Evolutionary conservation across 2,113 vertebrate genomes (phyloP), one percentile per base, ranked within the genome.

Genomic region (Strigops habroptila): DNA sequence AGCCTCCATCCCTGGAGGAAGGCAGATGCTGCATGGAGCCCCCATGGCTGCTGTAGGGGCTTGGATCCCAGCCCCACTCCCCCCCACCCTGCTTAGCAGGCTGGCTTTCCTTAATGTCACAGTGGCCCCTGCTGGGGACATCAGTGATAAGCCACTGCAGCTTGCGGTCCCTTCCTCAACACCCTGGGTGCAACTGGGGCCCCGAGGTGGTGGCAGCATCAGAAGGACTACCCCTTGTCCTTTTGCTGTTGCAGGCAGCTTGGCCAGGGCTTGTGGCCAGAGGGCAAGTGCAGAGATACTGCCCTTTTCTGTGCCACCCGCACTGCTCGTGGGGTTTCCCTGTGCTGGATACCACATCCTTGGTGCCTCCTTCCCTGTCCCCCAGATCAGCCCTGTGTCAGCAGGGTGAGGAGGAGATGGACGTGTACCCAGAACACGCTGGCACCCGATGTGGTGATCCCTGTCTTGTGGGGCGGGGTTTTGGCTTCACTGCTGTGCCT

Each of bases 71-170:
- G 3, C n/a, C 25, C 69, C 22, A 30, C 17, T 75, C 25, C 85
- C 44, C 55, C 33, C 33, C 22, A 4, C n/a, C n/a, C n/a, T 31
- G 55, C 82, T 62, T 70, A 6, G 82, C 57, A 73, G 49, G 25
- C 39, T 89, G 68, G 35, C 37, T 86, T 94, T 96, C 78, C 55
- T 68, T 95, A 86, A 52, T 96, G 93, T 76, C 92, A 94, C 87
- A 95, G 94, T 96, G 85, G 55, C 97, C 86, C 73, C 92, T 96
- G 86, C 86, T 96, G 95, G 94, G 90, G 86, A 96, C 91, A 91
- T 85, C 51, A 33, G 70, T 28, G n/a, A 89, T 91, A 65, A 91
- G 49, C 79, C 70, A 46, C 89, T 88, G 82, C 70, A 82, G 74
- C 68, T 76, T 85, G 65, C 18, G 2, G 18, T 86, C 18, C 18